phyloP scores from a whole-genome alignment of 2,797 vertebrate genomes.

The Acanthornis magna region DNA sequence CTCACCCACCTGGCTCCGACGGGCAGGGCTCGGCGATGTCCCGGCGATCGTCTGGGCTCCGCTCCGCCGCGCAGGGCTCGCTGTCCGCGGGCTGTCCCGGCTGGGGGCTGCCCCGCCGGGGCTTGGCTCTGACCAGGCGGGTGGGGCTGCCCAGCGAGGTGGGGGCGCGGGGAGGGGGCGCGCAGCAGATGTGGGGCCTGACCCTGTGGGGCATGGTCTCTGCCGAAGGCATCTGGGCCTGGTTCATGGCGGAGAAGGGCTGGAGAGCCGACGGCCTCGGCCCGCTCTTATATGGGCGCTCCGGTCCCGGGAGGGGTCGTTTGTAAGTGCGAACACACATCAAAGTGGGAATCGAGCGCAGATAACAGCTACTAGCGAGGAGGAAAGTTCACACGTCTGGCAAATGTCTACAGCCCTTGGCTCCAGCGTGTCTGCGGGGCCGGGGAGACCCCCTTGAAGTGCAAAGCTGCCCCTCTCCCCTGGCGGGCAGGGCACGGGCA shows the following conservation, averaged over 20 bases:
- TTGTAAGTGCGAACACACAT: constrained; percentile 60
- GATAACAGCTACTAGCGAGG: constrained; percentile 33
- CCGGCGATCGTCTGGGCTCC: not conserved
- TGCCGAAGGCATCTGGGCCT: not conserved
- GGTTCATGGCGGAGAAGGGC: not conserved
- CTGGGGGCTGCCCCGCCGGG: not conserved
- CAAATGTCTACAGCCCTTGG: constrained; percentile 57
- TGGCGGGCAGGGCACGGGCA: not conserved
- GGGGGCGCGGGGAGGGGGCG: constrained; percentile 77
- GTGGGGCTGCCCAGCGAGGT: constrained; percentile 54
- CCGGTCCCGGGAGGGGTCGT: not conserved
- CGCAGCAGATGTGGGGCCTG: constrained; percentile 78
- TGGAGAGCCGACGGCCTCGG: not conserved
- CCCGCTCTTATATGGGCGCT: not conserved
- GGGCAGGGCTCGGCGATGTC: not conserved
- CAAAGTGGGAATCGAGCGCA: constrained; percentile 50
- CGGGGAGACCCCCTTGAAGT: constrained; percentile 46
- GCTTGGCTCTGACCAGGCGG: constrained; percentile 51
- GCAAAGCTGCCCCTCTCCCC: constrained; percentile 23
- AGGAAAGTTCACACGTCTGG: constrained; percentile 48
- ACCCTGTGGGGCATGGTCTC: not conserved
- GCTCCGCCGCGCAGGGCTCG: not conserved
- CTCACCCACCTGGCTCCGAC: not conserved
- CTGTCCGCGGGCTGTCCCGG: not conserved
- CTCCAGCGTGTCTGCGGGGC: constrained; percentile 60